Evolutionary conservation across 2,888 invertebrate genomes (phyloP).

Genomic region (Tetranychus piercei): DNA sequence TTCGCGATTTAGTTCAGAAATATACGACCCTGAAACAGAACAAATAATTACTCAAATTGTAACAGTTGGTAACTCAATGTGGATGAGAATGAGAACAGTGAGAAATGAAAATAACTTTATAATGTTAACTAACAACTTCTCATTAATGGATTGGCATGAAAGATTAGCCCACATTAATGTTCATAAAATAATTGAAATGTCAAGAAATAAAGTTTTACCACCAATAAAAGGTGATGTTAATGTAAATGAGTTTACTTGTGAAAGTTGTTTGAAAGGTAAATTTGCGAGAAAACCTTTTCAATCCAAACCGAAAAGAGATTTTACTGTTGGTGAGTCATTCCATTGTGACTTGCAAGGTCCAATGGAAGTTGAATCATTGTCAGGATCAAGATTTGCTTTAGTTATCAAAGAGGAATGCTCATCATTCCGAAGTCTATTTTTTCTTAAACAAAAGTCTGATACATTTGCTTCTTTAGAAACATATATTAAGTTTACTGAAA

Average conservation of each 20-base stretch:
- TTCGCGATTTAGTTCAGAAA: too few relatives aligned
- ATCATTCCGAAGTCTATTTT: neutral
- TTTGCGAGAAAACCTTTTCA: neutral
- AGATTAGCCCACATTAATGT: conserved; percentile 28
- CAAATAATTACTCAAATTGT: too few relatives aligned
- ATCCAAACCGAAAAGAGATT: neutral
- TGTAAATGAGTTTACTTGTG: neutral
- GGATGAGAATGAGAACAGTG: too few relatives aligned
- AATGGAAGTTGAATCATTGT: neutral
- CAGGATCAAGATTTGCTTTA: conserved; percentile 10
- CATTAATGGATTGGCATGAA: conserved; percentile 26
- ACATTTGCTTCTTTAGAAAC: too few relatives aligned
- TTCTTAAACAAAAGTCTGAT: too few relatives aligned
- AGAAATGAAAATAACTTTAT: too few relatives aligned
- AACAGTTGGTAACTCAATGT: too few relatives aligned
- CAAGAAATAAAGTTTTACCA: conserved; percentile 20
- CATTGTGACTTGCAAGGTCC: conserved; percentile 12
- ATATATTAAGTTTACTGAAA: too few relatives aligned
- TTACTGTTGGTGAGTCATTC: conserved; percentile 18
- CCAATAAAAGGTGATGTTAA: neutral
- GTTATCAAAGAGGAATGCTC: conserved; percentile 11
- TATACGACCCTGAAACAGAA: too few relatives aligned
- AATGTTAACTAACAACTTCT: too few relatives aligned
- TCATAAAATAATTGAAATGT: conserved; percentile 25
- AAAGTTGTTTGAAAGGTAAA: neutral